Base-by-base conservation (phyloP, 2,113 vertebrate species). In the Eptesicus fuscus region DNA sequence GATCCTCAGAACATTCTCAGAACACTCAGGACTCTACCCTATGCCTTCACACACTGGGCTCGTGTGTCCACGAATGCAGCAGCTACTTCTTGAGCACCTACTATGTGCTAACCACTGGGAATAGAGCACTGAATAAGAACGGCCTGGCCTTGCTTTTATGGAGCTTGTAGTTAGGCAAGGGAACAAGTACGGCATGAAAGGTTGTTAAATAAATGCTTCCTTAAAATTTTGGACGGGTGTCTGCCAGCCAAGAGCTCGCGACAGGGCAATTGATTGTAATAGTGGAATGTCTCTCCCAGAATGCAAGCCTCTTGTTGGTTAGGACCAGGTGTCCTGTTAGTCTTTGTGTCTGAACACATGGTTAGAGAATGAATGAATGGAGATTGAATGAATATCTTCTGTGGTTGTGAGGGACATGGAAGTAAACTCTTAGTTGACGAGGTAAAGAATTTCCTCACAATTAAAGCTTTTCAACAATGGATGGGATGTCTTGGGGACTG, bases 21-120 rank as follows among this genome's bases (percentile, higher is more conserved):
- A 40, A 40, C 13, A 35, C 28, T 32, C 71, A 32, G 28, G 35
- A 42, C 40, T 11, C 63, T 7, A 2, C 53, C 16, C 0, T 8
- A 1, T 3, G 56, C 22, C 67, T 65, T 13, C 6, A 16, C 47
- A 1, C 13, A 0, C 25, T 17, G 40, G 78, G 12, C 28, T 8
- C 0, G 0, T 0, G 16, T 12, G 9, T 10, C 51, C 63, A 13
- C 17, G 9, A 30, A 11, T 2, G 7, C 30, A 17, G 42, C 53
- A 28, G 51, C 1, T n/a, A 2, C 44, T 71, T 86, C 59, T 11
- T 44, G 73, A 32, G 65, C 37, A n/a, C 49, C 35, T 74, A 47
- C 63, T 59, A 9, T n/a, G 65, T 49, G 35, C 88, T 71, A 30
- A 25, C 30, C 74, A 5, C 28, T 11, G 9, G 67, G 35, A 56